Percentiles rank a stretch among this genome's conserved stretches.
phyloP scores from a whole-genome alignment of 2,888 invertebrate genomes.

The Tachina grossa region DNA sequence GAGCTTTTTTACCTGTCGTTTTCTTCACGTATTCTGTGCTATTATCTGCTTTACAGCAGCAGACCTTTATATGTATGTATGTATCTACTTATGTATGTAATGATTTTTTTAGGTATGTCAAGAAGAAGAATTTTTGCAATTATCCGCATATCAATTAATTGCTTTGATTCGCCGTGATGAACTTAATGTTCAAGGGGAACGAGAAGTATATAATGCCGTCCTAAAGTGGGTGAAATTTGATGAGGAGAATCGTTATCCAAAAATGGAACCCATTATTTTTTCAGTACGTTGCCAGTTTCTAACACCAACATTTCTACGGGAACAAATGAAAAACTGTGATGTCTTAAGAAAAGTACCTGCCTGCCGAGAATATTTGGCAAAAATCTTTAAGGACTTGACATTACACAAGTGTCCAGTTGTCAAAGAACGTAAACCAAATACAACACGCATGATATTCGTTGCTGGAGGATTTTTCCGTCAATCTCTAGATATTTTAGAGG shows the following conservation, averaged over 20 bases:
- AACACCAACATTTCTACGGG: constrained; percentile 94
- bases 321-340: constrained; percentile 95
- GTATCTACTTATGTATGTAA: too few relatives aligned
- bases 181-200: constrained; percentile 94
- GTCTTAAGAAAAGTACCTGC: constrained; percentile 94
- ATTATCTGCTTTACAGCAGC: too few relatives aligned
- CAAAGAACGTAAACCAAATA: constrained; percentile 93
- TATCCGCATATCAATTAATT: constrained; percentile 91
- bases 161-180: constrained; percentile 94
- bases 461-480: constrained; percentile 95
- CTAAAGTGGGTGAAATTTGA: constrained; percentile 96
- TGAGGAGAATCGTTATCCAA: constrained; percentile 91
- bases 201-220: constrained; percentile 95
- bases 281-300: constrained; percentile 96
- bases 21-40: too few relatives aligned
- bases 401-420: constrained; percentile 93
- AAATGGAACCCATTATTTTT: constrained; percentile 93
- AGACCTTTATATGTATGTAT: too few relatives aligned
- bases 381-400: constrained; percentile 95
- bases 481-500: constrained; percentile 93
- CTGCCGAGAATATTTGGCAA: constrained; percentile 93
- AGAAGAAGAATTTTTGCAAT: constrained; percentile 95
- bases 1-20: too few relatives aligned
- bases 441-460: constrained; percentile 94
- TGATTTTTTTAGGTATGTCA: constrained; percentile 87